Conservation (phyloP, 2,888 invertebrate species). For the Drosophila merina region DNA sequence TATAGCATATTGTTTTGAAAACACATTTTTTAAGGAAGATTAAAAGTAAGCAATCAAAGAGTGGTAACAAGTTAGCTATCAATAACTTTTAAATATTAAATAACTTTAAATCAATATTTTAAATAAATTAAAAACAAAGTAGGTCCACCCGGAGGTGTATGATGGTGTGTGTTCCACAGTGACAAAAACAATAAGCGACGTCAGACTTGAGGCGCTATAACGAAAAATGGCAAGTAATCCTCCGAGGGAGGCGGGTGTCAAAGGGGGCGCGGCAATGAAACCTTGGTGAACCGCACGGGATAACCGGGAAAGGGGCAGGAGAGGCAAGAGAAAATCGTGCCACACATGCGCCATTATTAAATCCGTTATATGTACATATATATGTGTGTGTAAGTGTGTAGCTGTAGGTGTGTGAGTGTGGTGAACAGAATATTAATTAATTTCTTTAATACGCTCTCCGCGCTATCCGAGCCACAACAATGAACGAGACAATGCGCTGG, state of each 20-base stretch:
- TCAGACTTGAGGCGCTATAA: slow-evolving; percentile 50
- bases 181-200: slow-evolving; percentile 47
- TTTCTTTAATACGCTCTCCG: slow-evolving; percentile 69
- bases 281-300: slow-evolving; percentile 47
- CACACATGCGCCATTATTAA: slow-evolving; percentile 74
- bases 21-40: no score
- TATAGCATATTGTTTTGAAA: no score
- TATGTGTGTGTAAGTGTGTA: slow-evolving; percentile 8
- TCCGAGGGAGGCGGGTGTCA: slow-evolving; percentile 21
- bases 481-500: slow-evolving; percentile 65
- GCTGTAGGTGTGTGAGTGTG: slow-evolving; percentile 21
- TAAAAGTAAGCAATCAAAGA: no score
- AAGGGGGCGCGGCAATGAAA: slow-evolving; percentile 24
- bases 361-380: slow-evolving; percentile 26
- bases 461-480: slow-evolving; percentile 65
- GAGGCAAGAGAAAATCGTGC: slow-evolving; percentile 40
- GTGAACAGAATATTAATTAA: slow-evolving; percentile 75
- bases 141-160: slow-evolving; percentile 12
- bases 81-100: no score
- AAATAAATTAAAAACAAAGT: background rate
- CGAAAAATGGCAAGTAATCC: slow-evolving; percentile 57
- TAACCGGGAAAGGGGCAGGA: slow-evolving; percentile 10
- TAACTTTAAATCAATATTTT: no score
- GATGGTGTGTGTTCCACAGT: slow-evolving; percentile 10
- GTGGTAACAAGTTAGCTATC: no score